Percentiles rank a stretch among this genome's conserved stretches.
These are phyloP conservation scores for Chloebia gouldiae DNA, from an alignment of 2,113 vertebrate genomes.

Conservation along the genomic window DNA sequence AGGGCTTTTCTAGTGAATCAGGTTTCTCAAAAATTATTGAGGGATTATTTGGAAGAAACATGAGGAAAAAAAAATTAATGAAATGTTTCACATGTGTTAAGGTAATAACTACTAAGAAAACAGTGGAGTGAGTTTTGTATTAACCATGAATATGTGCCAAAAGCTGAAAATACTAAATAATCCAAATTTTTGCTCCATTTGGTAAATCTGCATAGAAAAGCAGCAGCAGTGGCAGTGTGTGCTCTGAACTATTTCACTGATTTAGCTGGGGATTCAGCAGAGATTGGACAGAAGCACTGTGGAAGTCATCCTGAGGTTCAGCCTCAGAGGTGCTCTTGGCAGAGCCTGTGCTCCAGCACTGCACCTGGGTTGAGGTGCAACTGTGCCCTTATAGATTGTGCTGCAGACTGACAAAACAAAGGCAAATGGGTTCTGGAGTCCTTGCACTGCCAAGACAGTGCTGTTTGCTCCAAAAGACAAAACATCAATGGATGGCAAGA, in stretches of 20 bases:
- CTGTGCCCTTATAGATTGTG: background rate
- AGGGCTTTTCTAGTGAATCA: background rate
- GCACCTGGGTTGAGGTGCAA: accelerated
- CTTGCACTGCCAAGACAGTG: background rate
- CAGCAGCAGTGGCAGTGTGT: background rate
- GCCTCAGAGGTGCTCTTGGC: background rate
- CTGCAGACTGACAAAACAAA: background rate
- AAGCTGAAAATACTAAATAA: background rate
- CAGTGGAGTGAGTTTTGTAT: background rate
- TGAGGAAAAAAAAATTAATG: background rate
- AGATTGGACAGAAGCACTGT: background rate
- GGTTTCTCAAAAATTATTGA: background rate
- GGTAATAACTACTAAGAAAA: background rate
- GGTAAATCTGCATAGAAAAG: background rate
- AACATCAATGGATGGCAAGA: background rate
- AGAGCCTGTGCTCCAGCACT: background rate
- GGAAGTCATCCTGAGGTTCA: background rate
- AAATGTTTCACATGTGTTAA: background rate
- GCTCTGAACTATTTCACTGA: background rate
- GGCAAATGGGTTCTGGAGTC: background rate
- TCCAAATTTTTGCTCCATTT: background rate
- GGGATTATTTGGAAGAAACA: background rate
- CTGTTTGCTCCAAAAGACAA: background rate
- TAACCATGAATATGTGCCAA: background rate
- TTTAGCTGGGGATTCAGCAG: background rate